phyloP scores from a whole-genome alignment of 2,113 vertebrate genomes.

The Rhodinocichla rosea region DNA sequence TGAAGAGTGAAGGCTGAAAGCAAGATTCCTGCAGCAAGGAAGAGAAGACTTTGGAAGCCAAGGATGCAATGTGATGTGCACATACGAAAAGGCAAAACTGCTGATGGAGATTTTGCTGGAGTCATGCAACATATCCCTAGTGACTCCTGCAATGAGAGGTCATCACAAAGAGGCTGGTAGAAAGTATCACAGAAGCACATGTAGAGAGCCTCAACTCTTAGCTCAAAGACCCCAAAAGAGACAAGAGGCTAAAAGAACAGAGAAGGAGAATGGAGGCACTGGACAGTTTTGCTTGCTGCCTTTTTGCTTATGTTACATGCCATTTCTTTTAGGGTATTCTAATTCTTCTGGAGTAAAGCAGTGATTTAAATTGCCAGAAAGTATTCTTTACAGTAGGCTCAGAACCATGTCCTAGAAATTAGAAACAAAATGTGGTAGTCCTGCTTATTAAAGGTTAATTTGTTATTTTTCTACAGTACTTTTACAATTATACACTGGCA shows the following conservation, averaged over 20 bases:
- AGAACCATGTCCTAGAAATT: background rate
- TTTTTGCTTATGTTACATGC: background rate
- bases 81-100: background rate
- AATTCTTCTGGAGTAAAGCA: background rate
- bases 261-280: background rate
- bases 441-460: background rate
- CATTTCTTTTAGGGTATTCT: background rate
- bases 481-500: background rate
- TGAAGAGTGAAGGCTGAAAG: background rate
- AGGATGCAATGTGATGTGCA: background rate
- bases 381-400: background rate
- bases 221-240: background rate
- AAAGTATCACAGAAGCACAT: fast-evolving
- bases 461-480: background rate
- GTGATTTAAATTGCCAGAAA: background rate
- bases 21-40: background rate
- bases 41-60: background rate
- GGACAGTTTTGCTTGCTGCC: background rate
- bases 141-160: background rate
- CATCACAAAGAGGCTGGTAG: background rate
- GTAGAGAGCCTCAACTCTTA: background rate
- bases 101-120: background rate
- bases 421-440: background rate
- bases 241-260: background rate
- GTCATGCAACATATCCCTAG: background rate